These are phyloP conservation scores for Magallana gigas DNA, from an alignment of 1,140 invertebrate species.

Conservation along the genomic window DNA sequence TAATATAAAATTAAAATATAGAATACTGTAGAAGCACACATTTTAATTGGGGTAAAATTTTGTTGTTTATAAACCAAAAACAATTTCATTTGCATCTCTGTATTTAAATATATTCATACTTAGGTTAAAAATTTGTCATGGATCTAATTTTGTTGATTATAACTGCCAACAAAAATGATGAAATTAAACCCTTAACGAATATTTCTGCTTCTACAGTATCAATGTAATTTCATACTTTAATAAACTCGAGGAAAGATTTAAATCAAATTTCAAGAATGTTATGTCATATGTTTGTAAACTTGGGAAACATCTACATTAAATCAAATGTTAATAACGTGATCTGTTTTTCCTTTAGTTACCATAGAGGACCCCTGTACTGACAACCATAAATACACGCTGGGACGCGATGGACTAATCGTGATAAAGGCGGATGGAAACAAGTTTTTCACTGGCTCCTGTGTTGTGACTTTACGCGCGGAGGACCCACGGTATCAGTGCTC, in stretches of 20 bases:
- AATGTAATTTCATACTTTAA: not conserved
- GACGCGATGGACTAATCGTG: constrained; percentile 19
- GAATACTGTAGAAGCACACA: too few relatives aligned
- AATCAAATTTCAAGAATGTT: not conserved
- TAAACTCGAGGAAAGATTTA: not conserved
- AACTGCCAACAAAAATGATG: too few relatives aligned
- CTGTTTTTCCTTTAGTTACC: constrained; percentile 34
- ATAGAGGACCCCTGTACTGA: constrained; percentile 47
- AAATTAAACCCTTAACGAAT: too few relatives aligned
- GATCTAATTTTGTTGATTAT: too few relatives aligned
- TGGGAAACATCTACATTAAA: too few relatives aligned
- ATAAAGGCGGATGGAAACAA: constrained; percentile 39
- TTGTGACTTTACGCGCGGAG: constrained; percentile 12
- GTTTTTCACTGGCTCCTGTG: constrained; percentile 46
- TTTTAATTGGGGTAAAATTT: too few relatives aligned
- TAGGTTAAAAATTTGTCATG: too few relatives aligned
- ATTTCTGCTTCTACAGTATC: not conserved
- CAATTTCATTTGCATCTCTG: too few relatives aligned
- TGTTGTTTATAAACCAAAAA: too few relatives aligned
- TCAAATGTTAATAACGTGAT: not conserved
- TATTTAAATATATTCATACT: too few relatives aligned
- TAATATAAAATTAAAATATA: too few relatives aligned
- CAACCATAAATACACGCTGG: constrained; percentile 30
- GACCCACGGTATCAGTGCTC: constrained; percentile 42
- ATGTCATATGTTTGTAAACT: too few relatives aligned